A percentile compares a stretch with the other conserved stretches of the same genome.
Evolutionary conservation across 2,113 vertebrate genomes (phyloP).

Genomic region (Oreochromis tanganicae): DNA sequence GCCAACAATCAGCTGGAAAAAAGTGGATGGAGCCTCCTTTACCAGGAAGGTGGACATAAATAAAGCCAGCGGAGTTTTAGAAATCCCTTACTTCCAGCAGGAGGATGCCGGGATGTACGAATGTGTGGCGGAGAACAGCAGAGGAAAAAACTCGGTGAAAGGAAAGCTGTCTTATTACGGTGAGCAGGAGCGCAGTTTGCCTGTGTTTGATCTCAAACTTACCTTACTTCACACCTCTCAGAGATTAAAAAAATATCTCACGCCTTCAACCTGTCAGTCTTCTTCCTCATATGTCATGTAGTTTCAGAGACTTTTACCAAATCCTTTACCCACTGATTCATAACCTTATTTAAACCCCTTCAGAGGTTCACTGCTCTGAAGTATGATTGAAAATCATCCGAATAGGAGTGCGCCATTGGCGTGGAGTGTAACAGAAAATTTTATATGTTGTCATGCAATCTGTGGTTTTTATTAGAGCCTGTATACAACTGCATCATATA

Average conservation of each 20-base stretch:
- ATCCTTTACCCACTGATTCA: background rate
- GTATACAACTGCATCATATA: conserved; percentile 49
- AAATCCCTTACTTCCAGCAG: conserved; percentile 91
- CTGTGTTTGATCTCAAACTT: conserved; percentile 30
- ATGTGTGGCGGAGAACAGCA: conserved; percentile 86
- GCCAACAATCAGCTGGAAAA: conserved; percentile 84
- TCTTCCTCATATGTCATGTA: background rate
- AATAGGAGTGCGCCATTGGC: background rate
- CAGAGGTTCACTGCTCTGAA: background rate
- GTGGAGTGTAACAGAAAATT: conserved; percentile 11
- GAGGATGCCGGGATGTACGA: conserved; percentile 88
- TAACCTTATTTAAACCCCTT: background rate
- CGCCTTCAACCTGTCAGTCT: background rate
- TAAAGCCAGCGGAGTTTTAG: conserved; percentile 82
- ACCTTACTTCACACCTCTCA: background rate
- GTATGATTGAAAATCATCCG: background rate
- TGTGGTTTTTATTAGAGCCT: conserved; percentile 49
- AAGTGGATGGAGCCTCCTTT: conserved; percentile 80
- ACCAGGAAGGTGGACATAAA: conserved; percentile 84
- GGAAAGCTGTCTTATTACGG: conserved; percentile 91
- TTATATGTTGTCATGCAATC: conserved; percentile 50
- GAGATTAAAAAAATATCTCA: background rate
- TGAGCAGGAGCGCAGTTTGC: conserved; percentile 57
- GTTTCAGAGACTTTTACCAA: conserved; percentile 6
- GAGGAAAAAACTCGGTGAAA: conserved; percentile 83